Evolutionary conservation across 2,113 vertebrate species (phyloP).

Genomic region (Nothoprocta perdicaria): DNA sequence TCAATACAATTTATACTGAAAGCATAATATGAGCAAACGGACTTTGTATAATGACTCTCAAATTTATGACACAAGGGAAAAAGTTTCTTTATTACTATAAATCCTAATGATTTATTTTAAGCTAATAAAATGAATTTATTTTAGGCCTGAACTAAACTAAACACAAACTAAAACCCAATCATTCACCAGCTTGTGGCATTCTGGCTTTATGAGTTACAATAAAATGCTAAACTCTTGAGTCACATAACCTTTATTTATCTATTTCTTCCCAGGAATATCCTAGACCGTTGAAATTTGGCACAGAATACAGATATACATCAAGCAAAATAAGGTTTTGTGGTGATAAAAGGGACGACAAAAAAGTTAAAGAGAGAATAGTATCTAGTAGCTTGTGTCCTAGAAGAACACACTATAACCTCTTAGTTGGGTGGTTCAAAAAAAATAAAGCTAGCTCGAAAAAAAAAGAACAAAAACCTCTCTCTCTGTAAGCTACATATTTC

Average conservation of each 20-base stretch:
- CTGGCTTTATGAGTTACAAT: neutral
- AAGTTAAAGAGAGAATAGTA: neutral
- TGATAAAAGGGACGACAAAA: neutral
- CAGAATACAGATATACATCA: neutral
- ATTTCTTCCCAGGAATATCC: neutral
- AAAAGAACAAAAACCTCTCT: neutral
- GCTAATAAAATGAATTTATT: neutral
- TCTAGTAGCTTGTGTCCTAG: neutral
- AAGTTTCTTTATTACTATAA: conserved; percentile 19
- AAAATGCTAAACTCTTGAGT: neutral
- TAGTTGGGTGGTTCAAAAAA: conserved; percentile 39
- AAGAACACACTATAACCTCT: neutral
- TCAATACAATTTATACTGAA: neutral
- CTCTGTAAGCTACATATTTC: conserved; percentile 22
- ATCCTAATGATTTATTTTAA: conserved; percentile 28
- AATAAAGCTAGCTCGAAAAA: conserved; percentile 15
- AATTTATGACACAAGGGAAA: conserved; percentile 14
- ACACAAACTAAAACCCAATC: neutral
- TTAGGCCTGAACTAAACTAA: neutral
- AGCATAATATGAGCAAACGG: neutral
- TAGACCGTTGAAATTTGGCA: neutral
- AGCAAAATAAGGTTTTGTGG: neutral
- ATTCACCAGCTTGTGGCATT: neutral
- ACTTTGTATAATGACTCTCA: neutral
- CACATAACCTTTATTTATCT: neutral